These are phyloP conservation scores for Leptopilina syphax DNA, from an alignment of 2,888 invertebrate genomes.

Conservation along the genomic window DNA sequence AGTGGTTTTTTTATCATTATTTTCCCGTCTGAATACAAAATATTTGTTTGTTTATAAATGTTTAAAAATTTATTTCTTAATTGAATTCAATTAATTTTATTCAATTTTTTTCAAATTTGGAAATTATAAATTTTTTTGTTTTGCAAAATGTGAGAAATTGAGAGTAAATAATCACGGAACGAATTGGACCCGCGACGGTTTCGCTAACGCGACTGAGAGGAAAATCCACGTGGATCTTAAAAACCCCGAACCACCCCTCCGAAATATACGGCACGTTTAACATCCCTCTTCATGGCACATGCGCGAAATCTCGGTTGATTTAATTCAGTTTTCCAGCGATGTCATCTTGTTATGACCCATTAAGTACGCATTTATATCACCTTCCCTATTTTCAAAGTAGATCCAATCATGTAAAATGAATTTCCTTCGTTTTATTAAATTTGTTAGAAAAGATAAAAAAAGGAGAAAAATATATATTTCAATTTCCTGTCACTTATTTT, in stretches of 20 bases:
- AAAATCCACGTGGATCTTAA: conserved; percentile 36
- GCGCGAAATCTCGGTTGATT: conserved; percentile 39
- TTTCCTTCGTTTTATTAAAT: conserved; percentile 23
- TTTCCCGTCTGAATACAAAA: too few relatives aligned
- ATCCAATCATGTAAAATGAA: conserved; percentile 20
- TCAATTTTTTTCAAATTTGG: background rate
- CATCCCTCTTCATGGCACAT: conserved; percentile 19
- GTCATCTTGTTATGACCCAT: conserved; percentile 40
- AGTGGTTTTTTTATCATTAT: too few relatives aligned
- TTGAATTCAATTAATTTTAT: too few relatives aligned
- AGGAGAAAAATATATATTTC: background rate
- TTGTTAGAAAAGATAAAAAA: background rate
- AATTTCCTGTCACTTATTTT: background rate
- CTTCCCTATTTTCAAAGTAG: conserved; percentile 20
- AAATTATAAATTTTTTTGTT: background rate
- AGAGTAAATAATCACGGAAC: background rate
- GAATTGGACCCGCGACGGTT: conserved; percentile 11
- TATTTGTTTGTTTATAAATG: background rate
- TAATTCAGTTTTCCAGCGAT: conserved; percentile 39
- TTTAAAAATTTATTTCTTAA: too few relatives aligned
- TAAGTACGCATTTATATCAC: conserved; percentile 39
- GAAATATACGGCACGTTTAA: conserved; percentile 26
- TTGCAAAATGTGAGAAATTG: background rate
- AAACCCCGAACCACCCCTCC: conserved; percentile 12
- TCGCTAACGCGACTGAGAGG: conserved; percentile 36